Conservation (phyloP, 1,140 invertebrate genomes). For the Lineus longissimus region DNA sequence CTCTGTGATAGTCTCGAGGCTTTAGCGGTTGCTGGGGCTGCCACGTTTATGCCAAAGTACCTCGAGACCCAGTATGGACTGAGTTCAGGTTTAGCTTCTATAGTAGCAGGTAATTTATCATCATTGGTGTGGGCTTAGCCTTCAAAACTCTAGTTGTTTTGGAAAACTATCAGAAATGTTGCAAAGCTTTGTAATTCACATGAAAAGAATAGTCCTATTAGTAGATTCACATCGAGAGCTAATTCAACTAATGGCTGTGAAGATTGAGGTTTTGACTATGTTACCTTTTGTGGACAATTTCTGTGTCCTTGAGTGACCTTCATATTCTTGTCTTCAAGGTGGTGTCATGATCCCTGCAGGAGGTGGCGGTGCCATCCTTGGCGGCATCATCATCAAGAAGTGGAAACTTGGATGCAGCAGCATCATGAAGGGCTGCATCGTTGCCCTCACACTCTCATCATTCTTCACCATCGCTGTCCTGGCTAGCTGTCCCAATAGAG, state of each 20-base stretch:
- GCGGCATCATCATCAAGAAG: constrained; percentile 74
- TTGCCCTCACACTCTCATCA: constrained; percentile 61
- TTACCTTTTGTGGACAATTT: constrained; percentile 28
- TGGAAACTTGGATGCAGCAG: constrained; percentile 68
- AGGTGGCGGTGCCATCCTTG: constrained; percentile 72
- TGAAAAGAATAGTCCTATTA: constrained; percentile 16
- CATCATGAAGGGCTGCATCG: constrained; percentile 72
- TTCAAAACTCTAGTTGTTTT: no score
- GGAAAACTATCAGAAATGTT: no score
- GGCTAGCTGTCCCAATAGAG: constrained; percentile 69
- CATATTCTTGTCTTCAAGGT: constrained; percentile 51
- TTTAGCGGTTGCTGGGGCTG: no score
- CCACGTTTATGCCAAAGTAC: no score
- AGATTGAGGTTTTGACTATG: constrained; percentile 4
- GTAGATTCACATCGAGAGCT: constrained; percentile 63
- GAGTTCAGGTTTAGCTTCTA: constrained; percentile 9
- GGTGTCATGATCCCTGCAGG: constrained; percentile 70
- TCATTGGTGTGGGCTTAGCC: no score
- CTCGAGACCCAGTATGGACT: no score
- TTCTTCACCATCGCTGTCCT: constrained; percentile 66
- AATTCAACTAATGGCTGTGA: not conserved
- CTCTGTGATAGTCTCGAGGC: no score
- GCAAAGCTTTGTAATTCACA: no score
- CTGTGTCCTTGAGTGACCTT: not conserved
- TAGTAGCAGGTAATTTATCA: constrained; percentile 8